Percentiles rank a stretch among this genome's conserved stretches.
These are phyloP conservation scores for Artibeus lituratus DNA, from an alignment of 2,797 vertebrate genomes.

Conservation along the genomic window DNA sequence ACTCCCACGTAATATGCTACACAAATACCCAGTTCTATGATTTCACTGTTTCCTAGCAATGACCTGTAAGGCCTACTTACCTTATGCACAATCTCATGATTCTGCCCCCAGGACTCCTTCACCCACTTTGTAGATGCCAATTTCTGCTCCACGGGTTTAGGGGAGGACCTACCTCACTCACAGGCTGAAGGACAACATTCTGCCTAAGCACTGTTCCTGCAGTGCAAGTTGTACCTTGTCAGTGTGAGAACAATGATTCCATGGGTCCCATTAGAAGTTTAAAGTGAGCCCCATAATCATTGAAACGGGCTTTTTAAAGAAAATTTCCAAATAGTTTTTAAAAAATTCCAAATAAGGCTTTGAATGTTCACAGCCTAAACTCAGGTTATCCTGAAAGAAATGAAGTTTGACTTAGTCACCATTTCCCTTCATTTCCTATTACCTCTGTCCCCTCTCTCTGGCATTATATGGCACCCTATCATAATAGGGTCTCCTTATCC, in stretches of 20 bases:
- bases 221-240: background rate
- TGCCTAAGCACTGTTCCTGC: too few species aligned
- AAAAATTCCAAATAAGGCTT: background rate
- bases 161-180: background rate
- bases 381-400: background rate
- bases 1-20: background rate
- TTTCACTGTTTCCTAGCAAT: conserved; percentile 51
- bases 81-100: conserved; percentile 59
- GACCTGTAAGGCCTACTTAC: conserved; percentile 45
- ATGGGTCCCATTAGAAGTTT: background rate
- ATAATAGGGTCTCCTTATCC: background rate
- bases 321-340: conserved; percentile 2
- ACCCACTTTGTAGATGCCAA: conserved; percentile 18
- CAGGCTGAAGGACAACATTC: background rate
- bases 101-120: conserved; percentile 38
- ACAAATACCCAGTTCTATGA: conserved; percentile 32
- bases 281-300: background rate
- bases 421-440: background rate
- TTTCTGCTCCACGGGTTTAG: background rate
- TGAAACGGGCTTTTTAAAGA: background rate
- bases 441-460: background rate
- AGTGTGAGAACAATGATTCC: background rate
- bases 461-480: background rate
- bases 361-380: background rate
- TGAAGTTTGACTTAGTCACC: background rate